Percentiles rank a stretch among this genome's conserved stretches.
Evolutionary conservation across 1,140 invertebrate species (phyloP).

Genomic region (Pseudomyrmex gracilis): DNA sequence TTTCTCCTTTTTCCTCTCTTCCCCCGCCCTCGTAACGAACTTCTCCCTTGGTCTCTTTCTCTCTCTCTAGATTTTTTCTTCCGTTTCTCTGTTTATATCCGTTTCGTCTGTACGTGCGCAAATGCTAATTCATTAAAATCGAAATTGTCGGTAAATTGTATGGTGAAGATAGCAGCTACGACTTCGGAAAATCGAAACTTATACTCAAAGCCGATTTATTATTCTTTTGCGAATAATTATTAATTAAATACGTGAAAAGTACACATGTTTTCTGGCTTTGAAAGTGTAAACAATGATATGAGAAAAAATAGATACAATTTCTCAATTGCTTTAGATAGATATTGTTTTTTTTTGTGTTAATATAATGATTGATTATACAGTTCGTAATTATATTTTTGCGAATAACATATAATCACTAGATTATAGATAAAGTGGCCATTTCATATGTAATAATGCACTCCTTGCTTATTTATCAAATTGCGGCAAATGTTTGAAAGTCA

Average conservation of each 20-base stretch:
- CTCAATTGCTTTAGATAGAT: not conserved
- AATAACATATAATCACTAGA: slow-evolving; percentile 1
- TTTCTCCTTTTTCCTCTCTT: not conserved
- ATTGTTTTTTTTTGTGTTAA: no score
- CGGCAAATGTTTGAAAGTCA: not conserved
- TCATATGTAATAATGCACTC: not conserved
- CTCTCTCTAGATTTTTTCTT: slow-evolving; percentile 22
- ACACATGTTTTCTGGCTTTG: slow-evolving; percentile 3
- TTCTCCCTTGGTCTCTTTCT: slow-evolving; percentile 18
- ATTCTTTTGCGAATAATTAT: slow-evolving; percentile 46
- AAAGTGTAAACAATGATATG: not conserved
- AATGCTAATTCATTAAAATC: slow-evolving; percentile 58
- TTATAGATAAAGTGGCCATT: not conserved
- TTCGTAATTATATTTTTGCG: no score
- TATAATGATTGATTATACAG: slow-evolving; percentile 2
- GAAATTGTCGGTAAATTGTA: slow-evolving; percentile 42
- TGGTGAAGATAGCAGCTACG: slow-evolving; percentile 10
- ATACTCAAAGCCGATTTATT: slow-evolving; percentile 14
- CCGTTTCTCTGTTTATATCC: slow-evolving; percentile 8
- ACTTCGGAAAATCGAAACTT: slow-evolving; percentile 35
- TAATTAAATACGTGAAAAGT: slow-evolving; percentile 8
- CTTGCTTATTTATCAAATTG: slow-evolving; percentile 41
- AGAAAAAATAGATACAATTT: not conserved
- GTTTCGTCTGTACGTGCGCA: slow-evolving; percentile 6
- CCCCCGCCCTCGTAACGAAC: not conserved